Percentiles rank a stretch among this genome's conserved stretches.
phyloP scores from a whole-genome alignment of 1,140 invertebrate genomes.

The Drosophila micromelanica region DNA sequence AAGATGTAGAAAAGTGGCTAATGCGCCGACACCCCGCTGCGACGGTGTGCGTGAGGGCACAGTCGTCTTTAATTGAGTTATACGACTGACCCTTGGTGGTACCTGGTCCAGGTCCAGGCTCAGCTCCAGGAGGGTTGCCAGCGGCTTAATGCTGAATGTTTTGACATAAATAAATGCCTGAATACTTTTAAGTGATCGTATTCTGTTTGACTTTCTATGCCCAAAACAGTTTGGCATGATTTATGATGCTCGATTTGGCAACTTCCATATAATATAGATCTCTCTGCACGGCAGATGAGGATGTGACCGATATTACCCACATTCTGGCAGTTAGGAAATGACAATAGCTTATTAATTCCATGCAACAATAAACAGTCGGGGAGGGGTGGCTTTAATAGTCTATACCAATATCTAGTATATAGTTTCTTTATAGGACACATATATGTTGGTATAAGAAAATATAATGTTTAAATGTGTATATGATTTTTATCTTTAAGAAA shows the following conservation, averaged over 20 bases:
- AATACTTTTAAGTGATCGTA: slow-evolving; percentile 80
- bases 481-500: too few species aligned
- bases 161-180: slow-evolving; percentile 81
- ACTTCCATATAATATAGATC: slow-evolving; percentile 46
- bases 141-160: slow-evolving; percentile 69
- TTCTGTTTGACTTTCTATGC: slow-evolving; percentile 75
- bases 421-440: neutral
- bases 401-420: slow-evolving; percentile 2
- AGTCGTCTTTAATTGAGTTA: slow-evolving; percentile 80
- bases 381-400: slow-evolving; percentile 16
- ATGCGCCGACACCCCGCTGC: slow-evolving; percentile 74
- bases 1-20: slow-evolving; percentile 64
- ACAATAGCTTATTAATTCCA: slow-evolving; percentile 43
- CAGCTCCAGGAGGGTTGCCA: slow-evolving; percentile 40
- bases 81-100: slow-evolving; percentile 67
- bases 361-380: slow-evolving; percentile 30
- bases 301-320: slow-evolving; percentile 41
- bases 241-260: slow-evolving; percentile 66
- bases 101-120: slow-evolving; percentile 13
- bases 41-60: slow-evolving; percentile 63
- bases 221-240: slow-evolving; percentile 71
- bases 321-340: slow-evolving; percentile 28
- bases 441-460: too few species aligned
- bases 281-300: slow-evolving; percentile 12
- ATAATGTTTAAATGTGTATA: too few species aligned